Percentiles rank a stretch among this genome's conserved stretches.
These are phyloP conservation scores for Bos taurus DNA, from an alignment of 2,113 vertebrate genomes.

Conservation along the genomic window ARS-UCD2.0 NC_037328.1:121763001-121763500, in stretches of 20 bases:
- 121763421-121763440: neutral
- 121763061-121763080: neutral
- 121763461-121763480: neutral
- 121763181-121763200: neutral
- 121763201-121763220: neutral
- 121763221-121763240: neutral
- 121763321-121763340: neutral
- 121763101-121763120: neutral
- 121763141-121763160: neutral
- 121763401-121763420: accelerated
- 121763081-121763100: neutral
- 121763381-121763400: neutral
- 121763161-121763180: neutral
- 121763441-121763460: neutral
- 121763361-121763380: neutral
- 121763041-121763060: neutral
- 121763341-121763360: neutral
- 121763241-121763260: neutral
- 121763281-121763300: neutral
- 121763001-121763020: neutral
- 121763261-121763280: neutral
- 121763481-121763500: neutral
- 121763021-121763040: neutral
- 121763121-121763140: neutral
- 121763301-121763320: neutral